A percentile compares a stretch with the other conserved stretches of the same genome.
Conservation (phyloP, 2,888 invertebrate species). For the Mantis religiosa region DNA sequence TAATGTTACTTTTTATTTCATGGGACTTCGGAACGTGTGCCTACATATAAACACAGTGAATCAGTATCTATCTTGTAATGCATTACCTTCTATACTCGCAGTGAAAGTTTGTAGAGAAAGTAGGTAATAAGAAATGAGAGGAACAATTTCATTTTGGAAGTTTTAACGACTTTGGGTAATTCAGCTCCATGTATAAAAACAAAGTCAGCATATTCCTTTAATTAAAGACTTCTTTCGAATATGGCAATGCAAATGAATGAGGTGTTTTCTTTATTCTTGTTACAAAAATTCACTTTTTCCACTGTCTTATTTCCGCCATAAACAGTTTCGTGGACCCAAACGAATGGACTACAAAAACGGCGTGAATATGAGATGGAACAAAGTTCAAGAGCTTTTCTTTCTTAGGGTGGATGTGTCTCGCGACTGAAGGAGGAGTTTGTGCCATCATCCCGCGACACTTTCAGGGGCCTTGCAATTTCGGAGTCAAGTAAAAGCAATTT, state of each 20-base stretch:
- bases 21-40: too few species aligned
- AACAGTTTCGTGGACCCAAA: background rate
- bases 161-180: background rate
- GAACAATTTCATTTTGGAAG: background rate
- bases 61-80: too few species aligned
- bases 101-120: too few species aligned
- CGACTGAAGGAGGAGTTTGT: background rate
- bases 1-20: too few species aligned
- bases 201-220: background rate
- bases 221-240: background rate
- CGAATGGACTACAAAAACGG: background rate
- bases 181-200: background rate
- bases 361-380: background rate
- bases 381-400: background rate
- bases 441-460: background rate
- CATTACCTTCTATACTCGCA: too few species aligned
- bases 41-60: too few species aligned
- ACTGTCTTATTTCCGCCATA: background rate
- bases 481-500: constrained; percentile 25
- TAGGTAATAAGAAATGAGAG: too few species aligned
- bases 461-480: constrained; percentile 5
- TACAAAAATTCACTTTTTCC: background rate
- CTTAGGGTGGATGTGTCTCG: background rate
- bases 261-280: background rate
- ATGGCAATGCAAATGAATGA: background rate